Evolutionary conservation across 2,113 vertebrate species (phyloP).

Genomic region (Candoia aspera): DNA sequence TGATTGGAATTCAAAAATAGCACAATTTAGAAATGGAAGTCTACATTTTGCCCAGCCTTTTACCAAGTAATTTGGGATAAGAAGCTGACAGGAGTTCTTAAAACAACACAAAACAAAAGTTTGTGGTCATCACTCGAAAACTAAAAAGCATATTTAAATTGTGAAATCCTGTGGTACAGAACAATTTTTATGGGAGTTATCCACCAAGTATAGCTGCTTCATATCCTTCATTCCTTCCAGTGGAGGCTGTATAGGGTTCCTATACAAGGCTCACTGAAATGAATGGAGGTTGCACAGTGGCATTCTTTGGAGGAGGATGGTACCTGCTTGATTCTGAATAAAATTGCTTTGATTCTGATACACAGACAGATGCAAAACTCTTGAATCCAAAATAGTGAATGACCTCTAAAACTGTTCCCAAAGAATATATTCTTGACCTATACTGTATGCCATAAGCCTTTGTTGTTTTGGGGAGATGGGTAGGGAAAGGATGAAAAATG

Average conservation of each 20-base stretch:
- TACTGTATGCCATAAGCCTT: conserved; percentile 58
- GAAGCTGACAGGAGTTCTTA: conserved; percentile 73
- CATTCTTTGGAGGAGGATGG: conserved; percentile 28
- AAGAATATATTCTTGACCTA: conserved; percentile 68
- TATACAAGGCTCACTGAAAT: neutral
- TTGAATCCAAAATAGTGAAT: conserved; percentile 52
- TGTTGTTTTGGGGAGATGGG: conserved; percentile 34
- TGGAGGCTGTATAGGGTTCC: neutral
- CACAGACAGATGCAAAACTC: conserved; percentile 6
- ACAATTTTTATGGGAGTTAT: conserved; percentile 3
- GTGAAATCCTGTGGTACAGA: conserved; percentile 15
- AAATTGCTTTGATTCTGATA: conserved; percentile 36
- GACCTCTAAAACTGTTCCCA: conserved; percentile 66
- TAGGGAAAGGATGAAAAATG: neutral
- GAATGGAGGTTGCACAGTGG: neutral
- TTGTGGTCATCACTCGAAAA: conserved; percentile 57
- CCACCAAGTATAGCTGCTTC: conserved; percentile 2
- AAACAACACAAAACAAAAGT: conserved; percentile 47
- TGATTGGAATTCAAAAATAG: conserved; percentile 58
- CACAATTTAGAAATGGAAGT: conserved; percentile 54
- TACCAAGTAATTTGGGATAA: conserved; percentile 75
- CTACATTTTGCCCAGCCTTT: conserved; percentile 77
- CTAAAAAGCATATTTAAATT: conserved; percentile 10
- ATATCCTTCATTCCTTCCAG: neutral
- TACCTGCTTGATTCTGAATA: conserved; percentile 51